phyloP scores from a whole-genome alignment of 2,888 invertebrate genomes.

The Apomyelois bistriatella region DNA sequence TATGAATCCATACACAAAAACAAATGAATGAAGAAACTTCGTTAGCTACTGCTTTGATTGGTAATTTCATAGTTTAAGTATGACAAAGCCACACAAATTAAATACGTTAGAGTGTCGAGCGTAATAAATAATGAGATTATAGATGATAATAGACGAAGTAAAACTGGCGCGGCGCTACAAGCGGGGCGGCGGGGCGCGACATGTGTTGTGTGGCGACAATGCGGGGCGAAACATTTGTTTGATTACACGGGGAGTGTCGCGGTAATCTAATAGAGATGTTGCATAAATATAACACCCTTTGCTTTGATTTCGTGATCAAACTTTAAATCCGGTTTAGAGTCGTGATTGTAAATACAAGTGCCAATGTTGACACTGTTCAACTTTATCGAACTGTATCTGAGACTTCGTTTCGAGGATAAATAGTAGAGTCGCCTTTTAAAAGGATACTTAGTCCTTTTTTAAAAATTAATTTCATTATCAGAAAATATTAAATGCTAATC shows the following conservation, averaged over 20 bases:
- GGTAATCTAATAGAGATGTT: slow-evolving; percentile 58
- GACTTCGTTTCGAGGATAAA: too few relatives aligned
- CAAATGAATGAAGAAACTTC: not conserved
- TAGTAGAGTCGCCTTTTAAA: too few relatives aligned
- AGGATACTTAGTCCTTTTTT: too few relatives aligned
- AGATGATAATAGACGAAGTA: slow-evolving; percentile 13
- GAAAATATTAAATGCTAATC: too few relatives aligned
- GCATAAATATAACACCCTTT: slow-evolving; percentile 52
- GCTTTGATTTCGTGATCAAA: slow-evolving; percentile 26
- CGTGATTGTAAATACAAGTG: slow-evolving; percentile 5
- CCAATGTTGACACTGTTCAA: slow-evolving; percentile 3
- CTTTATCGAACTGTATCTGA: not conserved
- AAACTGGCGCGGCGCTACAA: not conserved
- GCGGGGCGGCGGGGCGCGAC: not conserved
- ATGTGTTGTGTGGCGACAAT: slow-evolving; percentile 8
- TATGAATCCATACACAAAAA: too few relatives aligned
- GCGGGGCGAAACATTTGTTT: slow-evolving; percentile 22
- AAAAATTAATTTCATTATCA: too few relatives aligned
- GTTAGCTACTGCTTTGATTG: not conserved
- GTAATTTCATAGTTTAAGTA: too few relatives aligned
- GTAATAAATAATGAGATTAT: slow-evolving; percentile 9
- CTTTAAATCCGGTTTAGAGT: slow-evolving; percentile 9
- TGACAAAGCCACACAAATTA: slow-evolving; percentile 8
- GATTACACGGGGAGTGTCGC: slow-evolving; percentile 30
- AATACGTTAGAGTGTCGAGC: slow-evolving; percentile 5